These are phyloP conservation scores for Ascaphus truei DNA, from an alignment of 2,113 vertebrate species.

Conservation along the genomic window DNA sequence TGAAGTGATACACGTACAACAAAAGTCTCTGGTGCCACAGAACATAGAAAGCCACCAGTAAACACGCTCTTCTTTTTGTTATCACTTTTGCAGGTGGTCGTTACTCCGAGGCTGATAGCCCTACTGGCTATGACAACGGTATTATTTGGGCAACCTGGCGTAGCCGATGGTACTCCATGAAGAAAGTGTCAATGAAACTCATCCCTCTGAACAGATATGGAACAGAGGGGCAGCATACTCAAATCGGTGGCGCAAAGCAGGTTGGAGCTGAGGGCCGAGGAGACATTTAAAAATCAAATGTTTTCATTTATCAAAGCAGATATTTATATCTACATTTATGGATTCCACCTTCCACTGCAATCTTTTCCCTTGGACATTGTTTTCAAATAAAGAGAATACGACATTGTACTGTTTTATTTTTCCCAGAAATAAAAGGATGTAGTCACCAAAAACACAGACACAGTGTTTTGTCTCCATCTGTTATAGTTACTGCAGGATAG, in stretches of 20 bases:
- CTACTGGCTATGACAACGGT: constrained; percentile 77
- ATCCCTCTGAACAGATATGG: constrained; percentile 79
- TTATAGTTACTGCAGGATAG: no score
- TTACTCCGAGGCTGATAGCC: constrained; percentile 71
- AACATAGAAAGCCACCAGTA: no score
- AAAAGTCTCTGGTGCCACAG: no score
- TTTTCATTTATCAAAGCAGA: no score
- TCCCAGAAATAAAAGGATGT: not conserved
- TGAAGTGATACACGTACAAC: no score
- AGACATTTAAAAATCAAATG: constrained; percentile 41
- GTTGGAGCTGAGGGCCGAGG: constrained; percentile 43
- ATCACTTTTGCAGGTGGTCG: constrained; percentile 64
- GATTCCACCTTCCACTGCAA: no score
- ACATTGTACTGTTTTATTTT: no score
- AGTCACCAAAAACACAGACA: no score
- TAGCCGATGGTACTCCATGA: constrained; percentile 89
- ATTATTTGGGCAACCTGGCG: constrained; percentile 93
- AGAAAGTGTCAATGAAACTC: constrained; percentile 89
- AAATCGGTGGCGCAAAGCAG: constrained; percentile 57
- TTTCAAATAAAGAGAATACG: no score
- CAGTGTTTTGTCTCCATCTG: no score
- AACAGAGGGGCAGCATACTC: constrained; percentile 62
- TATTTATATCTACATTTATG: not conserved
- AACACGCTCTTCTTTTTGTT: not conserved
- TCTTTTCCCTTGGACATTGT: no score